Base-by-base conservation (phyloP, 2,113 vertebrate species). In the Etheostoma cragini region DNA sequence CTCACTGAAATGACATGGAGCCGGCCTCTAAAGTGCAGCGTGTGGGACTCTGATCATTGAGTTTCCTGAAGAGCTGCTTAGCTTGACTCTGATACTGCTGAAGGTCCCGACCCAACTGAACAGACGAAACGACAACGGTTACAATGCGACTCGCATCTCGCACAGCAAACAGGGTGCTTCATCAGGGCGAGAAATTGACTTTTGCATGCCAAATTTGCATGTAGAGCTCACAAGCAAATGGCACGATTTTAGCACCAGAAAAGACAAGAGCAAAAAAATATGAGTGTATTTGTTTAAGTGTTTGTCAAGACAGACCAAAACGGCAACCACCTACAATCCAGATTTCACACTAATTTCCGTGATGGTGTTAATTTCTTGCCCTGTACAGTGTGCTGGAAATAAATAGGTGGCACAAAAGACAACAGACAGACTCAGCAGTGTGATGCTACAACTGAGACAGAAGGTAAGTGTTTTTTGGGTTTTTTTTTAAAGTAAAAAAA, bases 51-150 rank as follows among this genome's bases (percentile, higher is more conserved):
- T 99, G 98, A 35, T 99, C 98, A 38, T 99, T 99, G 85, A 99
- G 91, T 75, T 98, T 99, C 72, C 97, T 95, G 88, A 99, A 99
- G 33, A 99, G 96, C 88, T 99, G 97, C 91, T 99, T 99, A 1
- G 98, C 98, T 81, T 99, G 98, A 88, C 95, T 99, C 94, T 99
- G 98, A 92, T 99, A 99, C 81, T 99, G 97, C 70, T 99, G 98
- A 77, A 99, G 95, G 82, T 99, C 98, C 46, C 98, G 96, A 82
- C 98, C 98, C 88, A 98, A 92, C 98, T 99, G 85, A 64, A 85
- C 35, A 88, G 54, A 85, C 24, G 70, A 17, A 22, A 60, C 71
- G 70, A 15, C 10, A 66, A 5, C 12, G 58, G 30, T 82, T 50
- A 87, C 5, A 7, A 45, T 13, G 67, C 6, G 3, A 54, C 19